Base-by-base conservation (phyloP, 2,113 vertebrate genomes). In the Symphodus melops region DNA sequence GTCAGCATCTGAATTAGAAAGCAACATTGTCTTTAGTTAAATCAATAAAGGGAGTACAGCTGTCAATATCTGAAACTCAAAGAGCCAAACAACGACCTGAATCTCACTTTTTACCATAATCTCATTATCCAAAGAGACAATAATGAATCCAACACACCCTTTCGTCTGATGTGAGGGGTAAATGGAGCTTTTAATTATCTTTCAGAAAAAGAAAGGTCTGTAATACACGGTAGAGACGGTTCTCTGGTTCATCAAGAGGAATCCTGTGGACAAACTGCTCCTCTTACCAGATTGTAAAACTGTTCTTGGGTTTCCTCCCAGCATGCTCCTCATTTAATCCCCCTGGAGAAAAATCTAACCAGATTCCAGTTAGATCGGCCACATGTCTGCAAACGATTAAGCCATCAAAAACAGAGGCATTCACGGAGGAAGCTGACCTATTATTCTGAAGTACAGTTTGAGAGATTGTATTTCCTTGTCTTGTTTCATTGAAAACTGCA, bases 331-430 rank as follows among this genome's bases (percentile, higher is more conserved):
- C 48, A 46, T 80, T 80, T 89, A 85, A 87, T 89, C 60, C 81
- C 69, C 69, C 9, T 1, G 65, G 58, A 85, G 83, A 62, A 68
- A 63, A 64, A 69, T 88, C 83, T 68, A 71, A 84, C 71, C 82
- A 68, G 75, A 80, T 86, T 87, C 79, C 77, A 80, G 62, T 86
- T 72, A 83, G 79, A 81, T 92, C 82, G 68, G 62, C 82, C 49
- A 19, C 74, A 78, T 63, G 84, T 83, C 92, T 93, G 92, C 75
- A 89, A 92, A 84, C 79, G 77, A 91, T 94, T 90, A 91, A 83
- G 82, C 88, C 84, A 92, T 91, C 81, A 90, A 82, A 51, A 25
- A 90, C 68, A 78, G 72, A 70, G 48, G 49, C 63, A 37, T 74
- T 83, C 71, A 78, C 77, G 37, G 55, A 85, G 90, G 89, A 92